Evolutionary conservation across 1,140 invertebrate genomes (phyloP).

Genomic region (Bicyclus anynana): DNA sequence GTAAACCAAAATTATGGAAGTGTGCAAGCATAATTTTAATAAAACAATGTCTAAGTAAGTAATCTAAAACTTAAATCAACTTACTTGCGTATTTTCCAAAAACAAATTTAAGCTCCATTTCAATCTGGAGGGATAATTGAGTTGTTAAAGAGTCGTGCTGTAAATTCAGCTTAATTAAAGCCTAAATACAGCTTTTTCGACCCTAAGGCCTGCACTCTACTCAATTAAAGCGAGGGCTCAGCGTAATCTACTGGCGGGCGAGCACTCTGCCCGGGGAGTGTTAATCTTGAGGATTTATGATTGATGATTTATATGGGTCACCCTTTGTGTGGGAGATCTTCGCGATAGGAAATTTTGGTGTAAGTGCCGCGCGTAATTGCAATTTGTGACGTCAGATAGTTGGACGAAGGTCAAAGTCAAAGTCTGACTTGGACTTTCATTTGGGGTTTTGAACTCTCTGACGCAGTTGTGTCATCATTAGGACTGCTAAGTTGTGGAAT

Average conservation of each 20-base stretch:
- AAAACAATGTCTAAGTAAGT: neutral
- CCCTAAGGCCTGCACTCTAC: neutral
- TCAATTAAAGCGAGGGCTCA: conserved; percentile 1
- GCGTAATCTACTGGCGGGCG: neutral
- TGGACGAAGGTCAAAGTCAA: too few species aligned
- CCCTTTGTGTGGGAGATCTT: neutral
- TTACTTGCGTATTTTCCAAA: neutral
- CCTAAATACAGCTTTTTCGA: neutral
- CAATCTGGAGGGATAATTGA: neutral
- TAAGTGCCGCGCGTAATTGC: too few species aligned
- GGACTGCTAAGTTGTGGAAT: too few species aligned
- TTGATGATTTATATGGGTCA: neutral
- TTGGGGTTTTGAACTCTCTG: too few species aligned
- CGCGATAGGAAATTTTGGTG: neutral
- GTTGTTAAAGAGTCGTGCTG: neutral
- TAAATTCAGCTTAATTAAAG: neutral
- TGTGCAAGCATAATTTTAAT: neutral
- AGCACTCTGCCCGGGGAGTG: neutral
- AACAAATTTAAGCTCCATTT: neutral
- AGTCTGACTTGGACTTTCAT: too few species aligned
- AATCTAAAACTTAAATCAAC: neutral
- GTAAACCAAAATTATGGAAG: too few species aligned
- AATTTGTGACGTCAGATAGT: too few species aligned
- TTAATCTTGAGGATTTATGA: conserved; percentile 2
- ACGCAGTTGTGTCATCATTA: too few species aligned